phyloP scores from a whole-genome alignment of 2,113 vertebrate species.

The Otolemur garnettii region DNA sequence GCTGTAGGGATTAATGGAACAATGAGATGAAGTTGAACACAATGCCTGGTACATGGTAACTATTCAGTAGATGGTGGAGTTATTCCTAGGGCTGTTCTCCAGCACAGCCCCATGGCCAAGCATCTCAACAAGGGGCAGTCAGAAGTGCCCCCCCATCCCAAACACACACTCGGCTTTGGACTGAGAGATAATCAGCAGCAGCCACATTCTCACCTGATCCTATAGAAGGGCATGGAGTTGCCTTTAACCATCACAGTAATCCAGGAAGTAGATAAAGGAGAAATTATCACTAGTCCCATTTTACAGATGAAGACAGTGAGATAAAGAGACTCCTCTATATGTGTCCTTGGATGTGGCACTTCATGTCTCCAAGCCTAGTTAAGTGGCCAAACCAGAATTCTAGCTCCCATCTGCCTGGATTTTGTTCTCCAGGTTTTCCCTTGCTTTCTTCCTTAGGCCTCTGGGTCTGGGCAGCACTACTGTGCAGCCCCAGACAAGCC shows the following conservation, averaged over 20 bases:
- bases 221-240: not conserved
- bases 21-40: not conserved
- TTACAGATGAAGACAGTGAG: constrained; percentile 30
- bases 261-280: not conserved
- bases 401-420: not conserved
- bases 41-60: not conserved
- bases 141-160: not conserved
- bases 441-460: not conserved
- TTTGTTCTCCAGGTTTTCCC: not conserved
- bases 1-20: not conserved
- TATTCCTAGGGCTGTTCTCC: not conserved
- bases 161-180: not conserved
- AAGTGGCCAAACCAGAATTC: not conserved
- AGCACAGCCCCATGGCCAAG: not conserved
- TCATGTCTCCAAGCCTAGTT: not conserved
- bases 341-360: not conserved
- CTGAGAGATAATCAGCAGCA: not conserved
- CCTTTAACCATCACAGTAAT: constrained; percentile 37
- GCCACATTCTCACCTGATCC: not conserved
- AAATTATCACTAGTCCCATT: not conserved
- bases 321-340: not conserved
- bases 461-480: not conserved
- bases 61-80: not conserved
- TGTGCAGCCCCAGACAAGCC: not conserved
- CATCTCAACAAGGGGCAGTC: not conserved